These are phyloP conservation scores for Scopus umbretta DNA, from an alignment of 2,113 vertebrate species.

Conservation along the genomic window DNA sequence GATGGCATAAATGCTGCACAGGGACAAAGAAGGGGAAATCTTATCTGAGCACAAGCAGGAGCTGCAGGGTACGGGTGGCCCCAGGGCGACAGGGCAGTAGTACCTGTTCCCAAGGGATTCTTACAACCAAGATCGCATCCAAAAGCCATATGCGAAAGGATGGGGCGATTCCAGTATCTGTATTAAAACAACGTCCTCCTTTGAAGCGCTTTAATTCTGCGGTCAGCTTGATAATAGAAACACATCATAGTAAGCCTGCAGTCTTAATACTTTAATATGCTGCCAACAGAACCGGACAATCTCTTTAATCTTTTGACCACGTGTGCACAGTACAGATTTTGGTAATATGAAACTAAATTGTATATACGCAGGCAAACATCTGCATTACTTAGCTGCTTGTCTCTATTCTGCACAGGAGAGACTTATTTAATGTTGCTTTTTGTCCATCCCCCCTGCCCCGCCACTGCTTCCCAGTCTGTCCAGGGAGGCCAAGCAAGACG, in stretches of 20 bases:
- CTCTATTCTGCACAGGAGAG: not conserved
- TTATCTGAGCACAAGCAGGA: not conserved
- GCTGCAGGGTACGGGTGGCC: not conserved
- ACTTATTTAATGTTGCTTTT: not conserved
- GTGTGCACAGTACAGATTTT: not conserved
- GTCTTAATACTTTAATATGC: conserved; percentile 47
- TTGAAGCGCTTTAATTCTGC: not conserved
- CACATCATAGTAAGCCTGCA: not conserved
- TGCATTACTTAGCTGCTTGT: not conserved
- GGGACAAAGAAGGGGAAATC: not conserved
- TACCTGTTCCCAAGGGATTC: not conserved
- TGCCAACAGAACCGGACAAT: conserved; percentile 37
- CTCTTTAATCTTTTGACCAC: conserved; percentile 53
- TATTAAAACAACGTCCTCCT: not conserved
- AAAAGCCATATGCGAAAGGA: not conserved
- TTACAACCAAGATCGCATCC: not conserved
- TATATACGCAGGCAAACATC: not conserved
- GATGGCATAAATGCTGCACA: not conserved
- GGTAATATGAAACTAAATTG: not conserved
- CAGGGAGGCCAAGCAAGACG: not conserved
- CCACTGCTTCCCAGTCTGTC: no score
- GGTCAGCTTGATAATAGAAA: not conserved
- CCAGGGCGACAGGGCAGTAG: not conserved
- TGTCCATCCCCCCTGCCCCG: not conserved
- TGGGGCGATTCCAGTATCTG: not conserved